A percentile compares a stretch with the other conserved stretches of the same genome.
Evolutionary conservation across 2,888 invertebrate genomes (phyloP).

Genomic region (Papilio gigon): DNA sequence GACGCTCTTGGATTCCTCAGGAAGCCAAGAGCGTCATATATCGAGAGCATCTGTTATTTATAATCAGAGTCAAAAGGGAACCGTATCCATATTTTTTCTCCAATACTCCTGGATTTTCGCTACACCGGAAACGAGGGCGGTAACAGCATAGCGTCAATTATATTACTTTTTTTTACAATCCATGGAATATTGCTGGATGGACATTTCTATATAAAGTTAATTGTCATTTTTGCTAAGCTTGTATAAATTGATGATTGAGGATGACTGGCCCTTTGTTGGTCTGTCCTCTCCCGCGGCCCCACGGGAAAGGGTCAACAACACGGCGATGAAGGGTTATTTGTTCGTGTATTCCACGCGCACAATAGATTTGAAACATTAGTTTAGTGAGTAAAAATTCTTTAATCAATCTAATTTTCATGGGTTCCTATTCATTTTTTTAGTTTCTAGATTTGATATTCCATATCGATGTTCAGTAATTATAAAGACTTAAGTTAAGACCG

Average conservation of each 20-base stretch:
- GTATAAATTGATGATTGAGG: slow-evolving; percentile 22
- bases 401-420: not conserved
- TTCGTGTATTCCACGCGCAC: not conserved
- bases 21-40: no score
- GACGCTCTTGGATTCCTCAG: no score
- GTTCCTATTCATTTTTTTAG: not conserved
- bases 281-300: not conserved
- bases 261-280: slow-evolving; percentile 12
- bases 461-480: not conserved
- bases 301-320: slow-evolving; percentile 8
- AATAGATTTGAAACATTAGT: not conserved
- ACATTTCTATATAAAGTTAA: slow-evolving; percentile 8
- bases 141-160: no score
- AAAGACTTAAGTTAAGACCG: not conserved
- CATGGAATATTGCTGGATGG: not conserved
- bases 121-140: no score
- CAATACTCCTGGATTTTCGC: no score
- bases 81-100: no score
- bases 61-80: no score
- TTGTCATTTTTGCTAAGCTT: slow-evolving; percentile 22
- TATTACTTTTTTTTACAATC: not conserved
- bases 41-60: no score
- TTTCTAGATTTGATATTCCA: no score
- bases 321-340: slow-evolving; percentile 7
- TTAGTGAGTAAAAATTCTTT: not conserved